phyloP scores from a whole-genome alignment of 2,113 vertebrate genomes.

The Isurus oxyrinchus region DNA sequence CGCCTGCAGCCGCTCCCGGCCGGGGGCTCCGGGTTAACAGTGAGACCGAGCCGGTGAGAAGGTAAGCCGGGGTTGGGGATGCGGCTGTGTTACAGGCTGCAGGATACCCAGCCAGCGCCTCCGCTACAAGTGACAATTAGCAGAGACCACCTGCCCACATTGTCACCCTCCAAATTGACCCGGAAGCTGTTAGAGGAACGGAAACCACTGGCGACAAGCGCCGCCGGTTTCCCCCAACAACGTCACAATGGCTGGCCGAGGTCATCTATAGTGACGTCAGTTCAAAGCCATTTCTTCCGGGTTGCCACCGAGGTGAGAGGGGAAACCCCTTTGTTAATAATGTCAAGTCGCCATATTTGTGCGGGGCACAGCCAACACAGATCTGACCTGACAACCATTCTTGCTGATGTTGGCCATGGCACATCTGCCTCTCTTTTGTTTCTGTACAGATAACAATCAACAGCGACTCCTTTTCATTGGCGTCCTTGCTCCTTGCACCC shows the following conservation, averaged over 20 bases:
- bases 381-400: too few relatives aligned
- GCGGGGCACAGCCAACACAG: not conserved
- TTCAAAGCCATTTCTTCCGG: not conserved
- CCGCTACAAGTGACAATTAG: not conserved
- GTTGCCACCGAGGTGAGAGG: not conserved
- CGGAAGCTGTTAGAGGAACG: not conserved
- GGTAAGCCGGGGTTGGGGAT: not conserved
- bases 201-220: not conserved
- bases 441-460: not conserved
- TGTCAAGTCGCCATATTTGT: not conserved
- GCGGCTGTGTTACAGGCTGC: not conserved
- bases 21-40: not conserved
- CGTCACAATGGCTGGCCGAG: not conserved
- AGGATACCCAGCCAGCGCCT: not conserved
- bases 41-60: not conserved
- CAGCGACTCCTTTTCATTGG: not conserved
- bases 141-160: not conserved
- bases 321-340: not conserved
- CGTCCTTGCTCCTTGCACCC: not conserved
- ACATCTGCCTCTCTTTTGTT: not conserved
- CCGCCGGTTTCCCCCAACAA: not conserved
- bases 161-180: not conserved
- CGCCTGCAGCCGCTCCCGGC: not conserved
- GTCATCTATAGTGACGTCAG: not conserved
- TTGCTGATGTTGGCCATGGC: not conserved